These are phyloP conservation scores for Salpingus planirostris DNA, from an alignment of 2,888 invertebrate genomes.

Conservation along the genomic window DNA sequence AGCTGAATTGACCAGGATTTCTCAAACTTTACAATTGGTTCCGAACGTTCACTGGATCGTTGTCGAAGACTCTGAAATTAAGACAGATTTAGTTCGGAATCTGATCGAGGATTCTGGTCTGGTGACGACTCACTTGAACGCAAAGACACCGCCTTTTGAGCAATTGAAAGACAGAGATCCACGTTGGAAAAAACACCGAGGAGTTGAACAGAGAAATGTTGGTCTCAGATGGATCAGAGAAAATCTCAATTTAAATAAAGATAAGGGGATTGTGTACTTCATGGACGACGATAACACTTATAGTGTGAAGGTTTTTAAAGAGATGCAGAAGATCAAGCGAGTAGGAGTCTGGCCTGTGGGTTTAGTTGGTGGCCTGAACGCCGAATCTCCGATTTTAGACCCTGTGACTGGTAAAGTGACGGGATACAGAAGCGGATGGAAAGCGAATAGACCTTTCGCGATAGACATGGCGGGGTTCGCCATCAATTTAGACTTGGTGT, in stretches of 20 bases:
- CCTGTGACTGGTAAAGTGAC: constrained; percentile 49
- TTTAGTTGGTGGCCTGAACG: constrained; percentile 87
- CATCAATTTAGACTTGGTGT: constrained; percentile 66
- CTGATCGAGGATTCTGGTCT: constrained; percentile 53
- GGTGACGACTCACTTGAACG: constrained; percentile 54
- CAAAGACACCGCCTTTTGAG: constrained; percentile 60
- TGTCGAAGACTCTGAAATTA: constrained; percentile 73
- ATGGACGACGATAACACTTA: constrained; percentile 98
- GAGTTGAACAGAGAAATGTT: constrained; percentile 83
- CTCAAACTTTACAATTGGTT: constrained; percentile 77
- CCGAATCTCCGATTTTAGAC: constrained; percentile 78
- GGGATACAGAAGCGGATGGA: constrained; percentile 73
- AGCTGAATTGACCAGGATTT: constrained; percentile 86
- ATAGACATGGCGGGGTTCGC: constrained; percentile 98
- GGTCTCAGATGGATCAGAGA: constrained; percentile 74
- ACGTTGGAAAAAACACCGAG: constrained; percentile 72
- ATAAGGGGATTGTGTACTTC: constrained; percentile 78
- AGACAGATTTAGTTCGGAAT: constrained; percentile 63
- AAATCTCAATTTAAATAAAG: constrained; percentile 46
- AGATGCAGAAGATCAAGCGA: constrained; percentile 73
- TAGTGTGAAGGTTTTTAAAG: constrained; percentile 77
- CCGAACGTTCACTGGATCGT: constrained; percentile 91
- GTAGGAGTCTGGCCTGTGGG: constrained; percentile 96
- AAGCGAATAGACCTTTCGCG: constrained; percentile 85
- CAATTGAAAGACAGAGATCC: constrained; percentile 58